A percentile compares a stretch with the other conserved stretches of the same genome.
Evolutionary conservation across 2,888 invertebrate genomes (phyloP).

Genomic region (Escarpia spicata): DNA sequence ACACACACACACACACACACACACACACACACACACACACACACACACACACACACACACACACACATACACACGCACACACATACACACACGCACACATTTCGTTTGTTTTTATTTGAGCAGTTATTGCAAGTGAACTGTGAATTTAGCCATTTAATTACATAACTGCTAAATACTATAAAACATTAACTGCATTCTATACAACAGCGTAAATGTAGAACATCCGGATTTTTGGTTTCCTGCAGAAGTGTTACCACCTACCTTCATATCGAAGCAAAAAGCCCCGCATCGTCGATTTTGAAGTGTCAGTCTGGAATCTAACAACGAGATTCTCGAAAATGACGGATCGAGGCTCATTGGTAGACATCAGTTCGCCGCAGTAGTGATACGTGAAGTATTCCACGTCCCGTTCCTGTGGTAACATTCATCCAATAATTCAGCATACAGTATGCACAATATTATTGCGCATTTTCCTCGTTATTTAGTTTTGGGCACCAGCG

Average conservation of each 20-base stretch:
- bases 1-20: no score
- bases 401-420: not conserved
- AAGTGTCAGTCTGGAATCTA: not conserved
- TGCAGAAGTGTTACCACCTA: not conserved
- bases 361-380: not conserved
- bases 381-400: not conserved
- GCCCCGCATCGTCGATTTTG: not conserved
- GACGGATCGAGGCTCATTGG: not conserved
- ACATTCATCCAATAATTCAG: not conserved
- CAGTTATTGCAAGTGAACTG: no score
- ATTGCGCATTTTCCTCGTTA: not conserved
- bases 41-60: no score
- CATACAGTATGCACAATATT: not conserved
- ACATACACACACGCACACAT: no score
- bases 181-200: not conserved
- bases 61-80: no score
- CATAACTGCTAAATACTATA: no score
- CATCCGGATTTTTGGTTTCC: not conserved
- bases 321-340: not conserved
- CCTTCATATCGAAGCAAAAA: slow-evolving; percentile 8
- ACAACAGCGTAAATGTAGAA: not conserved
- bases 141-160: no score
- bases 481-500: not conserved
- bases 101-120: no score
- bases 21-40: no score